A percentile compares a stretch with the other conserved stretches of the same genome.
Conservation (phyloP, 37 sponge, comb jelly and placozoan genomes). For the Petrosia ficiformis region DNA sequence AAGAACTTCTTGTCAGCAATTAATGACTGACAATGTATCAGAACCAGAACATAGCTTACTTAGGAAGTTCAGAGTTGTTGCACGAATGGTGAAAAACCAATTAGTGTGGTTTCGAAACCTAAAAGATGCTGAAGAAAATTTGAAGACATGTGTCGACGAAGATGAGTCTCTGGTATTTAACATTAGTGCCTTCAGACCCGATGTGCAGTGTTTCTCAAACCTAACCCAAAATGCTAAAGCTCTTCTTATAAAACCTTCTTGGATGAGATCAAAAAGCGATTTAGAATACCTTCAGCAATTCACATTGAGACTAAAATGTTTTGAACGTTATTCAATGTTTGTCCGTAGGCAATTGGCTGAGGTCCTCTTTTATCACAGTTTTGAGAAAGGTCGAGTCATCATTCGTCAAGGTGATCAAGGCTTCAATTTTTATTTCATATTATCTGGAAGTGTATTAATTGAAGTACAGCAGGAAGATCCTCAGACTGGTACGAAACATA, state of each 20-base stretch:
- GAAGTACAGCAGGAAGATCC: slow-evolving; percentile 57
- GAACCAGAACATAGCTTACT: too few relatives aligned
- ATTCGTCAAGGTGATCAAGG: slow-evolving; percentile 77
- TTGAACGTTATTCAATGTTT: slow-evolving; percentile 59
- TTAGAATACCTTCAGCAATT: slow-evolving; percentile 29
- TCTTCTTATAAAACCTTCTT: slow-evolving; percentile 52
- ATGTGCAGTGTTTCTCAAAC: slow-evolving; percentile 19
- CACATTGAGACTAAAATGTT: slow-evolving; percentile 52
- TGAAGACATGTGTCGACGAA: slow-evolving; percentile 26
- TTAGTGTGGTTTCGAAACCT: slow-evolving; percentile 28
- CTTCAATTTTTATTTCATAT: slow-evolving; percentile 75
- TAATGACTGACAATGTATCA: too few relatives aligned
- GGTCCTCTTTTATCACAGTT: slow-evolving; percentile 59
- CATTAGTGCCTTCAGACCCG: slow-evolving; percentile 40
- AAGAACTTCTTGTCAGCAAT: too few relatives aligned
- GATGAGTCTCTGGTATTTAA: slow-evolving; percentile 36
- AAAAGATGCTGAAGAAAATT: slow-evolving; percentile 28
- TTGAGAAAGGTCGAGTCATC: slow-evolving; percentile 66
- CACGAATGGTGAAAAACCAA: slow-evolving; percentile 40
- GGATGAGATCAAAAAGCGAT: slow-evolving; percentile 50
- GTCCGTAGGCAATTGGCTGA: slow-evolving; percentile 62
- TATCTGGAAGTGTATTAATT: slow-evolving; percentile 66
- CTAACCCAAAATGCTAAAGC: slow-evolving; percentile 46
- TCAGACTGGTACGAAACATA: slow-evolving; percentile 3
- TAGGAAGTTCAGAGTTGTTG: slow-evolving; percentile 46